These are phyloP conservation scores for Rhadinocentrus ornatus DNA, from an alignment of 2,797 vertebrate species.

Conservation along the genomic window DNA sequence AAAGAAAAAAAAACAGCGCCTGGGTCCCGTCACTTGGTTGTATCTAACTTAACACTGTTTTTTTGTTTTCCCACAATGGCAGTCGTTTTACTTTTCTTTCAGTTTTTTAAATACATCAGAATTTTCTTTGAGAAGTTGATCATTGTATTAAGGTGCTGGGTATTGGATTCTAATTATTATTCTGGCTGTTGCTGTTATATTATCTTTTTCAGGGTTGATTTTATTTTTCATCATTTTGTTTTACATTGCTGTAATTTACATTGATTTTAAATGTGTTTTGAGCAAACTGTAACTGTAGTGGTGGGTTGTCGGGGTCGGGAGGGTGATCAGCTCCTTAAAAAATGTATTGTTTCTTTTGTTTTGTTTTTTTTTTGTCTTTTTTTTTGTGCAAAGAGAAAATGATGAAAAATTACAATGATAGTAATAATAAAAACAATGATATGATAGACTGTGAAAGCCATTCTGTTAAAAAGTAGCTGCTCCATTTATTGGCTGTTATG, in stretches of 20 bases:
- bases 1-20: background rate
- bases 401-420: constrained; percentile 87
- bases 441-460: constrained; percentile 58
- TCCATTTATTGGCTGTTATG: background rate
- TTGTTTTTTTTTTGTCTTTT: constrained; percentile 1
- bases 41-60: constrained; percentile 61
- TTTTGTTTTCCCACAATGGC: constrained; percentile 60
- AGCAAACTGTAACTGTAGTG: constrained; percentile 84
- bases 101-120: constrained; percentile 69
- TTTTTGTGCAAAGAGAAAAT: constrained; percentile 85
- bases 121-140: constrained; percentile 78
- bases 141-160: constrained; percentile 87
- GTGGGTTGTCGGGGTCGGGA: constrained; percentile 73
- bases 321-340: constrained; percentile 79
- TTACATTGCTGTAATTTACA: constrained; percentile 88
- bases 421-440: constrained; percentile 89
- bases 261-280: constrained; percentile 84
- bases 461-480: constrained; percentile 1
- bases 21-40: constrained; percentile 51
- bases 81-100: constrained; percentile 65
- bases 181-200: constrained; percentile 83
- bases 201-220: constrained; percentile 86
- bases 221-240: constrained; percentile 81
- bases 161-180: constrained; percentile 83
- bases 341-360: constrained; percentile 77